Conservation (phyloP, 2,797 vertebrate genomes). For the Anabas testudineus region DNA sequence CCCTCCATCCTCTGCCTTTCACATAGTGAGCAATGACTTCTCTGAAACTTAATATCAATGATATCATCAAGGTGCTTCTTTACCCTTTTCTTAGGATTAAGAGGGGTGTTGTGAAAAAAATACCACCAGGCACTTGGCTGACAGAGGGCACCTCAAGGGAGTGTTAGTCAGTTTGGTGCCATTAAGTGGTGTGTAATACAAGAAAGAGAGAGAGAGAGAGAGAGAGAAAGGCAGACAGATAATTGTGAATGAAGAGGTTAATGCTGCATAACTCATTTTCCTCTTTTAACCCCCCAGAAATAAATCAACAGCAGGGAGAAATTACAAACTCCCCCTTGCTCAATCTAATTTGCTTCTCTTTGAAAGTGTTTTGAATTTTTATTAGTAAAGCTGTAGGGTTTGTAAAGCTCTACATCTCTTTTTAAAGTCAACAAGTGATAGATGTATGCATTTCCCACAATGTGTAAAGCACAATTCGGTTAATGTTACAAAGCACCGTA, state of each 20-base stretch:
- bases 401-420: not conserved
- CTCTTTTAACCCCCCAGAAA: slow-evolving; percentile 57
- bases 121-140: slow-evolving; percentile 62
- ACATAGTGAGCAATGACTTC: slow-evolving; percentile 74
- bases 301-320: slow-evolving; percentile 55
- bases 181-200: slow-evolving; percentile 78
- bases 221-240: slow-evolving; percentile 24
- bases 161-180: slow-evolving; percentile 73
- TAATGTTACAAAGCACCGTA: slow-evolving; percentile 5
- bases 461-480: slow-evolving; percentile 6
- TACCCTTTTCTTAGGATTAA: slow-evolving; percentile 62
- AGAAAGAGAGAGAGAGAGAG: slow-evolving; percentile 53
- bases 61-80: slow-evolving; percentile 83
- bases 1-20: slow-evolving; percentile 41
- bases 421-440: slow-evolving; percentile 20
- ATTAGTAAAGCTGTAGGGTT: slow-evolving; percentile 6
- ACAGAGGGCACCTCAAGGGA: slow-evolving; percentile 66
- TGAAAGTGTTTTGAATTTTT: slow-evolving; percentile 52
- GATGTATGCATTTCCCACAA: slow-evolving; percentile 13
- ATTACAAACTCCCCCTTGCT: slow-evolving; percentile 55
- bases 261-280: slow-evolving; percentile 73
- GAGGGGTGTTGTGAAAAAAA: slow-evolving; percentile 73
- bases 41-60: slow-evolving; percentile 84
- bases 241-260: slow-evolving; percentile 73
- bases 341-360: slow-evolving; percentile 61